phyloP scores from a whole-genome alignment of 2,888 invertebrate genomes.

The Mystacides longicornis region DNA sequence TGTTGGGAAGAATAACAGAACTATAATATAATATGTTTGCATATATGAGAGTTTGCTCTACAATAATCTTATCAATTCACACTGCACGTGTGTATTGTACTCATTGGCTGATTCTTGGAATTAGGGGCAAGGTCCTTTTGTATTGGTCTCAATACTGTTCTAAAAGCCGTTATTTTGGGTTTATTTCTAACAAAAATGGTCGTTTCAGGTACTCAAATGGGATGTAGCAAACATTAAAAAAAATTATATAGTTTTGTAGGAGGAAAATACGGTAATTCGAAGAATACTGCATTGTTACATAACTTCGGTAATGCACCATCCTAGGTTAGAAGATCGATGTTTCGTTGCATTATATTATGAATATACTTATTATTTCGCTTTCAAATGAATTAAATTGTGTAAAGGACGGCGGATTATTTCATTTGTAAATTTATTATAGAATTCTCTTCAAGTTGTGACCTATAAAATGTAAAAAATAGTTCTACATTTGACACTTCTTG shows the following conservation, averaged over 20 bases:
- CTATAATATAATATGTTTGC: no score
- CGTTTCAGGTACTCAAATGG: no score
- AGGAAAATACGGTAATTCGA: not conserved
- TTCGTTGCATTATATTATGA: not conserved
- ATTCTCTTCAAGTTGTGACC: not conserved
- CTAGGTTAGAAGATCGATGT: constrained; percentile 1
- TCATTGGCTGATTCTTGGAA: not conserved
- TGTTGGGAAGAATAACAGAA: no score
- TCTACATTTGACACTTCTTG: not conserved
- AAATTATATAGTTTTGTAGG: not conserved
- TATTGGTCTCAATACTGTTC: no score
- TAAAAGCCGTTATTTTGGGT: no score
- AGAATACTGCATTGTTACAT: constrained; percentile 1
- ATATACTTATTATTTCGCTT: not conserved
- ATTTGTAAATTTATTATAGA: not conserved
- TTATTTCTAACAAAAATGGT: no score
- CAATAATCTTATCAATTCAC: no score
- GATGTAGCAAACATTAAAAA: no score
- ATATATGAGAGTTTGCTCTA: no score
- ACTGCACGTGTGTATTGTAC: no score
- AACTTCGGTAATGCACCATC: not conserved
- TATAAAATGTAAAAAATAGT: not conserved
- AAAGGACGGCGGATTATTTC: not conserved
- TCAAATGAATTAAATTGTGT: not conserved
- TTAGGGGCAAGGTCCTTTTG: not conserved